Percentiles rank a stretch among this genome's conserved stretches.
phyloP scores from a whole-genome alignment of 1,140 invertebrate species.

The Cyclina sinensis region DNA sequence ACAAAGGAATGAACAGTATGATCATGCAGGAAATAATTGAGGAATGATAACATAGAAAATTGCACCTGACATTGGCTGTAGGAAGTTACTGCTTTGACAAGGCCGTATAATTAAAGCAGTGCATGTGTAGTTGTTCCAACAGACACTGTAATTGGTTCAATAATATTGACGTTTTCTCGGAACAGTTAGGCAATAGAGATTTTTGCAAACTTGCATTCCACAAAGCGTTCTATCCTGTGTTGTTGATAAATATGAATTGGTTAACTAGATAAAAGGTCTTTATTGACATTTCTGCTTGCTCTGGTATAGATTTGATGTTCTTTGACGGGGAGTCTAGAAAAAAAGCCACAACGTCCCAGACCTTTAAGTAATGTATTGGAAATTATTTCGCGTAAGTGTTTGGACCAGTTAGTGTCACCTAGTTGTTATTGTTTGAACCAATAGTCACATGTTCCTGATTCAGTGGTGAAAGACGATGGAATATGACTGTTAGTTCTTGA shows the following conservation, averaged over 20 bases:
- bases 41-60: too few relatives aligned
- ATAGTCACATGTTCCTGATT: too few relatives aligned
- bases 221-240: neutral
- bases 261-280: slow-evolving; percentile 43
- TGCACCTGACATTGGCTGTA: too few relatives aligned
- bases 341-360: neutral
- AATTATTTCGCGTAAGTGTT: neutral
- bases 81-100: neutral
- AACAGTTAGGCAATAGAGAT: slow-evolving; percentile 25
- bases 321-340: slow-evolving; percentile 9
- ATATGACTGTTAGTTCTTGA: too few relatives aligned
- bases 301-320: slow-evolving; percentile 26
- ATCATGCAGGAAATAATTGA: too few relatives aligned
- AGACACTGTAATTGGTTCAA: slow-evolving; percentile 17
- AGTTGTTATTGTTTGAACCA: neutral
- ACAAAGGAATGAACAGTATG: too few relatives aligned
- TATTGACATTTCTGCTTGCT: slow-evolving; percentile 29
- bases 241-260: slow-evolving; percentile 41
- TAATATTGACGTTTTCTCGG: slow-evolving; percentile 38
- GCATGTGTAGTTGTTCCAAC: slow-evolving; percentile 8
- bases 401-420: slow-evolving; percentile 3
- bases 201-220: slow-evolving; percentile 15
- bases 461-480: too few relatives aligned
- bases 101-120: neutral
- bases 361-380: slow-evolving; percentile 1